These are phyloP conservation scores for Myrmecophaga tridactyla DNA, from an alignment of 2,113 vertebrate genomes.

Conservation along the genomic window DNA sequence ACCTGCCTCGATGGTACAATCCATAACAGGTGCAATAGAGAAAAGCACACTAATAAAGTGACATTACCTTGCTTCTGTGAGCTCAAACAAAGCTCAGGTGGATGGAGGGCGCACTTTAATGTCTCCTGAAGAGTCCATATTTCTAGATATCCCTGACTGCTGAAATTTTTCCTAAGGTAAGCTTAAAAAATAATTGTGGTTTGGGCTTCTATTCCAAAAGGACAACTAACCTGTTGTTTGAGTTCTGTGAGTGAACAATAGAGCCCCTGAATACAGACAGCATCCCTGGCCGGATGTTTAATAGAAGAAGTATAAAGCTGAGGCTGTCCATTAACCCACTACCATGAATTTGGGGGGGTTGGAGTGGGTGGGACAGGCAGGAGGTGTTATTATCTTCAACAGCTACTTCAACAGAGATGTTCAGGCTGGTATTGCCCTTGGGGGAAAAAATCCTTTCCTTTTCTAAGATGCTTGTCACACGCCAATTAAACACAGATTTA, in stretches of 20 bases:
- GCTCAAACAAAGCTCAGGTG: constrained; percentile 48
- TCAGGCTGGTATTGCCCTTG: constrained; percentile 48
- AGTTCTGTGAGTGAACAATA: constrained; percentile 66
- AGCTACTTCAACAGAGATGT: constrained; percentile 55
- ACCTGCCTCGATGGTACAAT: not conserved
- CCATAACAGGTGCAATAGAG: constrained; percentile 30
- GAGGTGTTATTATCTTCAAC: constrained; percentile 63
- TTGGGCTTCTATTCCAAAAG: constrained; percentile 59
- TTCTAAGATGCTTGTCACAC: constrained; percentile 45
- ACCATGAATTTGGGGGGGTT: constrained; percentile 56
- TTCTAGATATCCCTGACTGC: constrained; percentile 61
- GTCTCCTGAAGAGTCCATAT: constrained; percentile 52
- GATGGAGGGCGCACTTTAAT: constrained; percentile 51
- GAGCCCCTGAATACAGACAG: constrained; percentile 46
- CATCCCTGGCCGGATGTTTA: constrained; percentile 44
- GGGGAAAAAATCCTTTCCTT: constrained; percentile 48
- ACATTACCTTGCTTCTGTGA: not conserved
- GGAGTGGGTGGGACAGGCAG: constrained; percentile 24
- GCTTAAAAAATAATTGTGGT: constrained; percentile 76
- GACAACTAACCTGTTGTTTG: constrained; percentile 66
- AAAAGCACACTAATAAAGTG: constrained; percentile 46
- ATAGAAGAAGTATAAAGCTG: constrained; percentile 46
- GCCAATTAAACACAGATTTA: constrained; percentile 71
- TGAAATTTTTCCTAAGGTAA: constrained; percentile 61
- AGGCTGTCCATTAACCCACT: constrained; percentile 20